Evolutionary conservation across 1,140 invertebrate species (phyloP), one percentile per base, ranked within the genome.

Genomic region (Apocrypta bakeri): DNA sequence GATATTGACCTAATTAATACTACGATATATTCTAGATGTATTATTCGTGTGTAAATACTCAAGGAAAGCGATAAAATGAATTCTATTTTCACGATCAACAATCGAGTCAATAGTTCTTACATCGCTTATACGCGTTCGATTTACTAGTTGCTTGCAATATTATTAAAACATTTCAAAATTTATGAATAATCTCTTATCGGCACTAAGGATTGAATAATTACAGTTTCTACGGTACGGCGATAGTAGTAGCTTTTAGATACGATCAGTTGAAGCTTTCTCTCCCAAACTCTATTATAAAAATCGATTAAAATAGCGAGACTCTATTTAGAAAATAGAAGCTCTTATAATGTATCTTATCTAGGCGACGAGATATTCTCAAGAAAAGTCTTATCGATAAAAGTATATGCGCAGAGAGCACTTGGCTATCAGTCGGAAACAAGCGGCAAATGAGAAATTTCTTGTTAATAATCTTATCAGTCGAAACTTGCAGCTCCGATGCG

Each of bases 401-500:
- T 66, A 42, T 24, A 27, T 14, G 63, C 63, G 63, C 25, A 27
- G 24, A 40, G n/a, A 11, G 64, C 27, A 7, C 69, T 1, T 31
- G 8, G 14, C 21, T 76, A 77, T 76, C 73, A 66, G 42, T 56
- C 40, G 64, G 8, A 66, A 69, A 71, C 64, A 42, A 25, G 75
- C n/a, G 33, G 75, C 75, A 64, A 82, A 37, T 61, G 74, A 78
- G 37, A 82, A 78, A 72, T 73, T 82, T 71, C 75, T 64, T 82
- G 71, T 56, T 72, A 72, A 78, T 78, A 82, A 82, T 82, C 81
- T 82, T 82, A 82, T 82, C 81, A 78, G 37, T 71, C 31, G 17
- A 56, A 56, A 56, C 17, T 17, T 56, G 48, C 48, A 56, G 48
- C 17, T n/a, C n/a, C 48, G 48, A 56, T 56, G 48, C 48, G 21